Conservation (phyloP, 2,113 vertebrate genomes). For the Phalacrocorax pelagicus region DNA sequence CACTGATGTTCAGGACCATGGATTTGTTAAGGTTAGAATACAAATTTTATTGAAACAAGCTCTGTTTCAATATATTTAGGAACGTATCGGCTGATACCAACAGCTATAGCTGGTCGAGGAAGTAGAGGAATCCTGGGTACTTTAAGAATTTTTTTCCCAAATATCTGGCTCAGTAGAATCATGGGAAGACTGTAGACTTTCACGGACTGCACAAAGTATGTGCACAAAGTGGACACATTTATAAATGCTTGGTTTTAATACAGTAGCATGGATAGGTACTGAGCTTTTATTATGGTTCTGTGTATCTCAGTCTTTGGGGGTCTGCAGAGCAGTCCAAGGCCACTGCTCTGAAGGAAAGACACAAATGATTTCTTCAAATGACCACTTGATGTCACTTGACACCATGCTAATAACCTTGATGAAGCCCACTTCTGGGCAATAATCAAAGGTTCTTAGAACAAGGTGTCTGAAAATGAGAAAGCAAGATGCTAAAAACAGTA, state of each 20-base stretch:
- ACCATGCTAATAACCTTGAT: not conserved
- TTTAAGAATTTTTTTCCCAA: not conserved
- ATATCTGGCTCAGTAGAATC: not conserved
- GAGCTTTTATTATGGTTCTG: not conserved
- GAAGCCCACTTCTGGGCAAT: not conserved
- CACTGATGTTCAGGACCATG: rapidly evolving
- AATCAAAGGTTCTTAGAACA: not conserved
- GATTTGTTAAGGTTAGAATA: not conserved
- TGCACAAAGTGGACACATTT: not conserved
- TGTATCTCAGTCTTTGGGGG: not conserved
- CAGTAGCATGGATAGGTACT: not conserved
- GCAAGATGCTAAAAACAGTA: not conserved
- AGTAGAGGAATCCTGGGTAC: not conserved
- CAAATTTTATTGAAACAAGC: not conserved
- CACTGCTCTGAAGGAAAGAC: not conserved
- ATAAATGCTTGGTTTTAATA: not conserved
- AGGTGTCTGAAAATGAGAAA: not conserved
- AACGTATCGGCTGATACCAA: not conserved
- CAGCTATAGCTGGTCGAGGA: not conserved
- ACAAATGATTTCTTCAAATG: not conserved
- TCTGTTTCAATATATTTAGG: not conserved
- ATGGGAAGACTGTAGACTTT: not conserved
- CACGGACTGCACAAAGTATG: rapidly evolving
- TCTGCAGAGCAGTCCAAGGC: not conserved
- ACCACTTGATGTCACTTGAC: conserved; percentile 49